Percentiles rank a stretch among this genome's conserved stretches.
Conservation (phyloP, 1,140 invertebrate species). For the Phthorimaea operculella region DNA sequence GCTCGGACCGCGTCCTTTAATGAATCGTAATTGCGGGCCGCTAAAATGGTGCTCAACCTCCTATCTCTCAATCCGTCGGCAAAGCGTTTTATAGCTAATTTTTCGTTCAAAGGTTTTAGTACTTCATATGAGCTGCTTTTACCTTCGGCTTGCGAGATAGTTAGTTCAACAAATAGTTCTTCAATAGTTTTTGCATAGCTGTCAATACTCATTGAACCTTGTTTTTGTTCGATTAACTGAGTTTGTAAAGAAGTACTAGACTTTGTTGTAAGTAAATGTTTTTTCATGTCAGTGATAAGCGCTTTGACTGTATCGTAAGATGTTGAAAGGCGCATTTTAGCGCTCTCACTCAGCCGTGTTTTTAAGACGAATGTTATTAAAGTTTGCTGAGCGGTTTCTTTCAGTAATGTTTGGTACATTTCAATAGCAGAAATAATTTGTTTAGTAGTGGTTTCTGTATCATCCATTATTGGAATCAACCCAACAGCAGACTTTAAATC, state of each 20-base stretch:
- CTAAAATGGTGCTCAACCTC: constrained; percentile 12
- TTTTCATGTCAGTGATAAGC: constrained; percentile 1
- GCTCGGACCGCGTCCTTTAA: constrained; percentile 12
- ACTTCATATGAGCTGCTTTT: constrained; percentile 4
- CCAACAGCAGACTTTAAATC: not conserved
- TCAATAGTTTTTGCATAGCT: too few species aligned
- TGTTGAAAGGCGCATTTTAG: constrained; percentile 2
- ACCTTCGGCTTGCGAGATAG: not conserved
- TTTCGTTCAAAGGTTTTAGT: constrained; percentile 15
- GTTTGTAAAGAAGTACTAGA: constrained; percentile 5
- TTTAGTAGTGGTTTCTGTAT: not conserved
- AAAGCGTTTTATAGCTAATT: constrained; percentile 14
- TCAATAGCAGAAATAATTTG: not conserved
- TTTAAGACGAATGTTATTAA: constrained; percentile 8
- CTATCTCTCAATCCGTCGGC: constrained; percentile 13
- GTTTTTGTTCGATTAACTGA: not conserved
- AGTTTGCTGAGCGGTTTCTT: not conserved
- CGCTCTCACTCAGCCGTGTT: constrained; percentile 2
- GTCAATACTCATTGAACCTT: not conserved
- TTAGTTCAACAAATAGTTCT: not conserved
- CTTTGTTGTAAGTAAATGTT: constrained; percentile 1
- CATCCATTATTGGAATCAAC: not conserved
- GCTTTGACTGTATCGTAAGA: not conserved
- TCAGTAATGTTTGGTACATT: not conserved
- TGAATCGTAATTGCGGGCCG: constrained; percentile 7